A percentile compares a stretch with the other conserved stretches of the same genome.
These are phyloP conservation scores for Yponomeuta malinellus DNA, from an alignment of 2,888 invertebrate species.

Conservation along the genomic window DNA sequence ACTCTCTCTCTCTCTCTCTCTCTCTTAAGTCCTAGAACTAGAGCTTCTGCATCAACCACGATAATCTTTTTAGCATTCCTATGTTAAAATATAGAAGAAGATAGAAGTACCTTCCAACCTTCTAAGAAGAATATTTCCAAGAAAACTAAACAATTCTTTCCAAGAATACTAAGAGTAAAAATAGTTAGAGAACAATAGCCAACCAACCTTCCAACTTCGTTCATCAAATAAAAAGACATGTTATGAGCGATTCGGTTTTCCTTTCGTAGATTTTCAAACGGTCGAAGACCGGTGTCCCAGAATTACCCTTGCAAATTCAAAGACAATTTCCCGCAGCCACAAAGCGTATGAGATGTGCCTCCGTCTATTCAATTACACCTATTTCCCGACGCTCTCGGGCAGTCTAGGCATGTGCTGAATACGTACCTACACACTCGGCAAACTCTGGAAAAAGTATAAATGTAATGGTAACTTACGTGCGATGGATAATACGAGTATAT, in stretches of 20 bases:
- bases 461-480: constrained; percentile 30
- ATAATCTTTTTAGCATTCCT: too few species aligned
- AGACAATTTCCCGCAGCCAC: neutral
- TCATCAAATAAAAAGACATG: too few species aligned
- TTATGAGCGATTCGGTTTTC: neutral
- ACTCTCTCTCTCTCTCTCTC: too few species aligned
- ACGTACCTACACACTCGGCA: constrained; percentile 18
- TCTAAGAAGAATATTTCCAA: too few species aligned
- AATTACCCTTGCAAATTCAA: neutral
- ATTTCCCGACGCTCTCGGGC: constrained; percentile 22
- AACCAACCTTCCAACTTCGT: too few species aligned
- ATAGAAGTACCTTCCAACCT: too few species aligned
- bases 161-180: too few species aligned
- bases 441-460: constrained; percentile 21
- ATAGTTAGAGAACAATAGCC: too few species aligned
- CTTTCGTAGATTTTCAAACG: neutral
- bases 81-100: too few species aligned
- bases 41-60: too few species aligned
- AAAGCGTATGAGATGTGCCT: neutral
- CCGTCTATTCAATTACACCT: constrained; percentile 29
- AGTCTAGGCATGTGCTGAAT: constrained; percentile 26
- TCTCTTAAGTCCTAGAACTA: too few species aligned
- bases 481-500: constrained; percentile 18
- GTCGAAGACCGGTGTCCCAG: neutral
- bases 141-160: too few species aligned